Base-by-base conservation (phyloP, 1,140 invertebrate species). In the Pantala flavescens region DNA sequence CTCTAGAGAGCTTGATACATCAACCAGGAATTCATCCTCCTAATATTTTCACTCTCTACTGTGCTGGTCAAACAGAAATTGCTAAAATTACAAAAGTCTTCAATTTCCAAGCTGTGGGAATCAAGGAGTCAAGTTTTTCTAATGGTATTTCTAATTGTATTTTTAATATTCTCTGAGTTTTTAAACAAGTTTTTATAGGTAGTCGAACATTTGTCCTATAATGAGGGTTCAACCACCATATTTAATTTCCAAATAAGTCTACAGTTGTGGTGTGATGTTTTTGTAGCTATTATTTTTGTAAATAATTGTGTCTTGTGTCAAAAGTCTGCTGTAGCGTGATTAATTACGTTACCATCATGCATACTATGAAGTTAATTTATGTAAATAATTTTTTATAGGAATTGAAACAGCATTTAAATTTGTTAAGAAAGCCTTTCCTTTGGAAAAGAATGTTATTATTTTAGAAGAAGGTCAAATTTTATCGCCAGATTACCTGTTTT, bases 391-490 rank as follows among this genome's bases (percentile, higher is more conserved):
- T 21, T 71, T 36, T 75, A 49, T 71, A 23, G 77, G 80, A 74
- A 76, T 82, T 76, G 77, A 77, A 43, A 80, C 80, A 77, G 80
- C 80, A 24, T 79, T 82, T 77, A 80, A 81, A 74, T 78, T 77
- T 19, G 79, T 79, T 71, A 78, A 78, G 75, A 74, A 76, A 2
- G 63, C 79, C 43, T 83, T 79, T 77, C 79, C 81, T 28, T 76
- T 80, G 23, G 80, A 85, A 79, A 78, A 82, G 36, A 80, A 84
- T 77, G 76, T 84, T 9, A 83, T 86, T 7, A 78, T 86, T 0
- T 78, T 86, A 42, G 84, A 86, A 78, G 84, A 85, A 78, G 84
- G 85, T 24, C 77, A 85, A 23, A 79, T 85, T 9, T 74, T 86
- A 49, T 80, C 84, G 23, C 83, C 84, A 36, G 85, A 86, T 79